Conservation (phyloP, 2,888 invertebrate genomes). For the Teleiodes luculella region DNA sequence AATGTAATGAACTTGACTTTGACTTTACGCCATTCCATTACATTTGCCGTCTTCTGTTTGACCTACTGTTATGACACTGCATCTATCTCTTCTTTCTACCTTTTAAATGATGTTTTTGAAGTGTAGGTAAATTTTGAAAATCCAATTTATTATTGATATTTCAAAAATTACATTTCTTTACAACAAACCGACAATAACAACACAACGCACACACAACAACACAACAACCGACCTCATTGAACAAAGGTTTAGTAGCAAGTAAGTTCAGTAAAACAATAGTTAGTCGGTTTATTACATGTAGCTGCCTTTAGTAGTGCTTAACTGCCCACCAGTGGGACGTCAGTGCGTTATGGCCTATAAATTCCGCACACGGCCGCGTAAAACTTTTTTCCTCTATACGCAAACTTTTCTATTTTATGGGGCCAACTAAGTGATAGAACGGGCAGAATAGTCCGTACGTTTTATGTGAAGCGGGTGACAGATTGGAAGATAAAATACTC, state of each 20-base stretch:
- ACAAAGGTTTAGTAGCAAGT: neutral
- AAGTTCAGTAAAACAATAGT: neutral
- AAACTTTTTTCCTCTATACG: conserved; percentile 46
- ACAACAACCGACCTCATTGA: too few relatives aligned
- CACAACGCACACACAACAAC: too few relatives aligned
- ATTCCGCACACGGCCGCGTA: conserved; percentile 48
- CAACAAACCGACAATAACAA: too few relatives aligned
- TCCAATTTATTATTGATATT: too few relatives aligned
- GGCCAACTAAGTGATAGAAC: conserved; percentile 5
- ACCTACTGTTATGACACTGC: too few relatives aligned
- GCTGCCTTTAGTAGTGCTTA: conserved; percentile 11
- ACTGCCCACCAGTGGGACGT: conserved; percentile 20
- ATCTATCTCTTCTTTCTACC: too few relatives aligned
- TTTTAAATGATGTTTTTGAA: too few relatives aligned
- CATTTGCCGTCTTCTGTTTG: too few relatives aligned
- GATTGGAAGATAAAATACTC: neutral
- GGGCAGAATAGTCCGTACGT: neutral
- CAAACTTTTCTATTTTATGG: conserved; percentile 36
- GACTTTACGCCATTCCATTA: too few relatives aligned
- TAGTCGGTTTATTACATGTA: conserved; percentile 27
- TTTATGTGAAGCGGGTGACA: neutral
- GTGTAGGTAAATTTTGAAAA: too few relatives aligned
- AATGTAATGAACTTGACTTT: too few relatives aligned
- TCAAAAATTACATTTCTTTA: too few relatives aligned
- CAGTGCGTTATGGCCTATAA: conserved; percentile 58